These are phyloP conservation scores for Drosophila paramelanica DNA, from an alignment of 2,888 invertebrate species.

Conservation along the genomic window DNA sequence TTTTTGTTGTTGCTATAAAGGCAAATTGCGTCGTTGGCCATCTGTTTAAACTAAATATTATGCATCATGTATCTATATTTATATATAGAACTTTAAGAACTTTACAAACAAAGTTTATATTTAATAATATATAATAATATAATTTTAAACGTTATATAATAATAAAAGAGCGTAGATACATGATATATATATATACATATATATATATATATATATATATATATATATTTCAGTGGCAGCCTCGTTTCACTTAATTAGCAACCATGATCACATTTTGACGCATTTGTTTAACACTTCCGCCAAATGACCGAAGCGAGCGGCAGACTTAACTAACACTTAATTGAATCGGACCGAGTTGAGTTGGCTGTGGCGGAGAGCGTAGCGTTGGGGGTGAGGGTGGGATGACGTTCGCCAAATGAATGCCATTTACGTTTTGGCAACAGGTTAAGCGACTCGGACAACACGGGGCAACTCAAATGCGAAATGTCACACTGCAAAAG, in stretches of 20 bases:
- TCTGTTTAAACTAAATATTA: slow-evolving; percentile 1
- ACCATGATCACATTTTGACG: slow-evolving; percentile 53
- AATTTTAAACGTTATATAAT: too few relatives aligned
- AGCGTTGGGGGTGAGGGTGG: slow-evolving; percentile 11
- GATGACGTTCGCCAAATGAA: slow-evolving; percentile 30
- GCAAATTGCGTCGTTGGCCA: slow-evolving; percentile 11
- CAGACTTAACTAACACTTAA: slow-evolving; percentile 25
- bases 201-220: background rate
- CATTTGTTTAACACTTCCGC: slow-evolving; percentile 56
- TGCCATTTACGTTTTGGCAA: slow-evolving; percentile 56
- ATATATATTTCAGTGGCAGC: slow-evolving; percentile 14
- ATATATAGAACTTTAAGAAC: background rate
- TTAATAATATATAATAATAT: too few relatives aligned
- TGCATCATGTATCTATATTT: too few relatives aligned
- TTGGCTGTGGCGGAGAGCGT: background rate
- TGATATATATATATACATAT: background rate
- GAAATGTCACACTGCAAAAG: slow-evolving; percentile 55
- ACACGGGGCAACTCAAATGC: slow-evolving; percentile 30
- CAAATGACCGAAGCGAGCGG: slow-evolving; percentile 16
- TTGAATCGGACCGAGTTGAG: slow-evolving; percentile 22
- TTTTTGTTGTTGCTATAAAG: background rate
- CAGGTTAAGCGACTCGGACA: slow-evolving; percentile 55
- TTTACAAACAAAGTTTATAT: too few relatives aligned
- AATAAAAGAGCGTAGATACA: too few relatives aligned
- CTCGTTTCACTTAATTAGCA: slow-evolving; percentile 53